Evolutionary conservation across 2,113 vertebrate species (phyloP), one percentile per base, ranked within the genome.

Genomic region (Nibea coibor): DNA sequence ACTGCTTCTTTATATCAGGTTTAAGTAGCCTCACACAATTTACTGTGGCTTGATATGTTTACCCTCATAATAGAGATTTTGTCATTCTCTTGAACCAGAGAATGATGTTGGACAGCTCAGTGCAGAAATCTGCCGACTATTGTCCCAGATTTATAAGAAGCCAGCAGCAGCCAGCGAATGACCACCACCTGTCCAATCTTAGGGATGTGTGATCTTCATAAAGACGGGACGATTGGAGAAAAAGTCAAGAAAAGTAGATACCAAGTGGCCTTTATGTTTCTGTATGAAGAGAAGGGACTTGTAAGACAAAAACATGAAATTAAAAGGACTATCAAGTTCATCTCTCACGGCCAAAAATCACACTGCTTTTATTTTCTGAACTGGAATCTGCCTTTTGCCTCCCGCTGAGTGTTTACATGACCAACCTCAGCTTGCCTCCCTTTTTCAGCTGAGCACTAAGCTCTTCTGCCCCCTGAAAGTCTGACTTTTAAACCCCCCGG

Each of bases 381-480:
- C 6, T 39, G 42, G 15, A 75, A 65, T 58, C 17, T 0, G 2
- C 47, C 15, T 35, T 68, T 53, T 22, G 10, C 24, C 75, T 71
- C 51, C 53, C 4, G 8, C 26, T 59, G 61, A 72, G 47, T 81
- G 57, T 78, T 62, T 75, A 78, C 35, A 26, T n/a, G 9, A 58
- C 53, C 24, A 19, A 20, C 35, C 53, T 54, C 8, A 58, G 48
- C 57, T 45, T 66, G 14, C 45, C 53, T 79, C 26, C 35, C 53
- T 61, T 47, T 58, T 66, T 22, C 48, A 28, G 26, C 31, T 56
- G 15, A 75, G 19, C 51, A 22, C 22, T 73, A 24, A 58, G 43
- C 63, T 59, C 0, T 42, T 42, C 26, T 6, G n/a, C 28, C 17
- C 17, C 62, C 10, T 28, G 51, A 19, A 24, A 54, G 10, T 31